Evolutionary conservation across 2,797 vertebrate species (phyloP).

Genomic region (Furcifer pardalis): DNA sequence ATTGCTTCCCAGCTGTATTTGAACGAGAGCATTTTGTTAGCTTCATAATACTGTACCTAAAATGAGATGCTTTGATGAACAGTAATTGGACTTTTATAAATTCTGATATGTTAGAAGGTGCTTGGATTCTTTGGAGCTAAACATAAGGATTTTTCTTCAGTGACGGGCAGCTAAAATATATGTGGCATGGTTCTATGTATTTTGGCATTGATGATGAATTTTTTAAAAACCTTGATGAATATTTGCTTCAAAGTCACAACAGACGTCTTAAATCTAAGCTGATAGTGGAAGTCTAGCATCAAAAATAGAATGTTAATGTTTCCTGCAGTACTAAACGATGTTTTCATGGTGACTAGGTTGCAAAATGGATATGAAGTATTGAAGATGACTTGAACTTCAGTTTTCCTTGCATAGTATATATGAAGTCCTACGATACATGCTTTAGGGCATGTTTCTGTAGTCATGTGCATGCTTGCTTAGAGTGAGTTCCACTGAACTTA

Average conservation of each 20-base stretch:
- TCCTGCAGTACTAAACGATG: background rate
- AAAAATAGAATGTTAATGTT: background rate
- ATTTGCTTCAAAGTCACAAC: background rate
- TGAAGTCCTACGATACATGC: background rate
- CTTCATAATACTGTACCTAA: constrained; percentile 27
- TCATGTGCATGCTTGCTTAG: background rate
- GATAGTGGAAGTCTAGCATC: background rate
- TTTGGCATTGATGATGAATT: background rate
- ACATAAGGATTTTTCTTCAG: background rate
- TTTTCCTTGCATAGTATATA: background rate
- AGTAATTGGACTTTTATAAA: background rate
- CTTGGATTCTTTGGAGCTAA: background rate
- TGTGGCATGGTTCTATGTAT: background rate
- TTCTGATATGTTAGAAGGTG: background rate
- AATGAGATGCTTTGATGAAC: background rate
- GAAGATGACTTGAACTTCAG: background rate
- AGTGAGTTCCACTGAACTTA: background rate
- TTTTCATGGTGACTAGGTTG: background rate
- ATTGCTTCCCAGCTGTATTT: constrained; percentile 47
- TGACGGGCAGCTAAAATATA: background rate
- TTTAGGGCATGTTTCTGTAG: background rate
- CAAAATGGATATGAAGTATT: background rate
- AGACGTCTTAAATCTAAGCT: background rate
- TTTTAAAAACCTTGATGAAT: background rate
- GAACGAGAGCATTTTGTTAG: constrained; percentile 37